phyloP scores from a whole-genome alignment of 2,113 vertebrate genomes.

The Anolis carolinensis region DNA sequence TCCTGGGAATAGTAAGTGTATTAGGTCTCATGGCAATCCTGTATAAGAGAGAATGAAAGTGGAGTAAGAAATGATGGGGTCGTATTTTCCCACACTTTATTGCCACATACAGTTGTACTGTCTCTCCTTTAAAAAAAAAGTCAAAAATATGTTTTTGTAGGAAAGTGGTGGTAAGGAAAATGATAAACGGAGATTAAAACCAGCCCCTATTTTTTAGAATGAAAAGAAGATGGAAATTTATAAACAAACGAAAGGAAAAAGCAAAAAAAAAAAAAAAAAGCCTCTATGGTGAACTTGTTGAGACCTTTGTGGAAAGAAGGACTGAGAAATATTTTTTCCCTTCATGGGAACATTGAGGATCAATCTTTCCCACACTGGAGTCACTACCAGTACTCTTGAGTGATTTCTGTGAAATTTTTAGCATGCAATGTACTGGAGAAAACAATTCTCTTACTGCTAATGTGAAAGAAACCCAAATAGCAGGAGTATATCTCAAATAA shows the following conservation, averaged over 20 bases:
- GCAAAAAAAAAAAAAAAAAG: background rate
- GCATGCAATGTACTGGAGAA: background rate
- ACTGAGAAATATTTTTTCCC: accelerated
- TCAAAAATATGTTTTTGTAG: slow-evolving; percentile 35
- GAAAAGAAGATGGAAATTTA: background rate
- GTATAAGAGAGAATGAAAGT: accelerated
- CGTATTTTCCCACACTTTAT: slow-evolving; percentile 53
- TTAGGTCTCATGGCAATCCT: background rate
- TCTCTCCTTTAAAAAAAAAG: slow-evolving; percentile 8
- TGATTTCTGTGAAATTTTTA: accelerated
- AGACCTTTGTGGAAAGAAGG: slow-evolving; percentile 9
- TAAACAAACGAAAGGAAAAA: background rate
- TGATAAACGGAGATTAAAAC: background rate
- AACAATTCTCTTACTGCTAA: background rate
- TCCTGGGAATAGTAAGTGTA: background rate
- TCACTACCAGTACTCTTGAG: background rate
- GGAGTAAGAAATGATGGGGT: background rate
- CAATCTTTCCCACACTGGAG: slow-evolving; percentile 28
- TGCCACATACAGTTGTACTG: background rate
- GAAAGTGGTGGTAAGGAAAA: slow-evolving; percentile 36
- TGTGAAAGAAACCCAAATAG: background rate
- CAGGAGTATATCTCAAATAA: background rate
- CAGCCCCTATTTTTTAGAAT: background rate
- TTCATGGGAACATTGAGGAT: slow-evolving; percentile 23
- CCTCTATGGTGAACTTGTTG: background rate